These are phyloP conservation scores for Cheumatopsyche charites DNA, from an alignment of 1,140 invertebrate species.

Conservation along the genomic window DNA sequence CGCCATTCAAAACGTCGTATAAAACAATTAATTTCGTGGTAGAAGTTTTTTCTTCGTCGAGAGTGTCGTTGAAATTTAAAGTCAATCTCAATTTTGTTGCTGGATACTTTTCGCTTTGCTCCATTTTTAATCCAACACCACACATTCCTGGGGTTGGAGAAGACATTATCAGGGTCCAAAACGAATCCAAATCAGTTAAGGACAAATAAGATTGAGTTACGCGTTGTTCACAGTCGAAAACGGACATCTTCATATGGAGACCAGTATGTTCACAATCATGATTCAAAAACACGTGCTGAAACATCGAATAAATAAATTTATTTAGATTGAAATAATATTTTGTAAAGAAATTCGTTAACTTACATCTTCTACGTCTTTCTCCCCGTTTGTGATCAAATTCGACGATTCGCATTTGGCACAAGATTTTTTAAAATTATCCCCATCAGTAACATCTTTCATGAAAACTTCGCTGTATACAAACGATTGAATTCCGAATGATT, in stretches of 20 bases:
- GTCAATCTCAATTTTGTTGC: neutral
- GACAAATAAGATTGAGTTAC: conserved; percentile 13
- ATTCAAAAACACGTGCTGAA: conserved; percentile 47
- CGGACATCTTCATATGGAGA: conserved; percentile 44
- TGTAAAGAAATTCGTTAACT: conserved; percentile 11
- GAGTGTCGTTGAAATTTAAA: neutral
- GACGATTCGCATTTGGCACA: conserved; percentile 51
- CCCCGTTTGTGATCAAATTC: conserved; percentile 49
- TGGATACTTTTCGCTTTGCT: neutral
- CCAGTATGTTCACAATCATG: conserved; percentile 51
- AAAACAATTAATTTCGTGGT: too few relatives aligned
- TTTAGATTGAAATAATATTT: neutral
- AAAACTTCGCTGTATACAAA: conserved; percentile 50
- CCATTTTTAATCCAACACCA: neutral
- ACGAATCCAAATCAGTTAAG: too few relatives aligned
- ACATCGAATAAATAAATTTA: neutral
- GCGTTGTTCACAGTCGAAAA: conserved; percentile 54
- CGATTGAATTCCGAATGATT: conserved; percentile 50
- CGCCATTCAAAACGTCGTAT: too few relatives aligned
- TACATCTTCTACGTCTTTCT: conserved; percentile 50
- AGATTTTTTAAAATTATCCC: conserved; percentile 47
- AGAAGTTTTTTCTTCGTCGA: too few relatives aligned
- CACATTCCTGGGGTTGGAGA: neutral
- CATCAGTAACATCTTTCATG: conserved; percentile 50
- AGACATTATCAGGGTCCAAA: too few relatives aligned